Conservation (phyloP, 1,140 invertebrate genomes). For the Callitettix versicolor region DNA sequence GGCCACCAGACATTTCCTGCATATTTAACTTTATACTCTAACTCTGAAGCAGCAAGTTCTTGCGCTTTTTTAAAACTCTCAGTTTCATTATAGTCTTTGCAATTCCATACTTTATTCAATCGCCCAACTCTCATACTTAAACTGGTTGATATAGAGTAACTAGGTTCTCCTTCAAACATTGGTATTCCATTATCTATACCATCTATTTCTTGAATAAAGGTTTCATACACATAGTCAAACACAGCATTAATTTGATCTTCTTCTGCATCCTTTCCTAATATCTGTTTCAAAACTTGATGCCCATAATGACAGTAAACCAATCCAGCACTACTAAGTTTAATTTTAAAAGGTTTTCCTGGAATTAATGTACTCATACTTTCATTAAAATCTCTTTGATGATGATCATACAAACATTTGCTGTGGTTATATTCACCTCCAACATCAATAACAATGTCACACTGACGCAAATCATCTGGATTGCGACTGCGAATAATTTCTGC, state of each 20-base stretch:
- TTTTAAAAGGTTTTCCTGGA: slow-evolving; percentile 42
- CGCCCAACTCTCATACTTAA: slow-evolving; percentile 61
- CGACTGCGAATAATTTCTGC: slow-evolving; percentile 70
- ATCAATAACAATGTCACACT: slow-evolving; percentile 92
- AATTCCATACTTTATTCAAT: slow-evolving; percentile 86
- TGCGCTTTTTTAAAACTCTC: slow-evolving; percentile 65
- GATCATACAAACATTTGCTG: slow-evolving; percentile 72
- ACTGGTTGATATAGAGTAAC: slow-evolving; percentile 62
- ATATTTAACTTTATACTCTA: slow-evolving; percentile 59
- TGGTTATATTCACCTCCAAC: slow-evolving; percentile 86
- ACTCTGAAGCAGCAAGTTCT: slow-evolving; percentile 68
- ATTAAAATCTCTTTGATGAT: slow-evolving; percentile 78
- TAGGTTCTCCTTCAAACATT: slow-evolving; percentile 62
- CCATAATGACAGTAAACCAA: slow-evolving; percentile 90
- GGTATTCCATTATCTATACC: slow-evolving; percentile 91
- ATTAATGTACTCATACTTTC: slow-evolving; percentile 49
- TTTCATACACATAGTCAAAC: slow-evolving; percentile 63
- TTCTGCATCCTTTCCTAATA: slow-evolving; percentile 38
- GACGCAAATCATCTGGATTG: slow-evolving; percentile 52
- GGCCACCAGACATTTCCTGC: slow-evolving; percentile 70
- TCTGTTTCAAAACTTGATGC: slow-evolving; percentile 55
- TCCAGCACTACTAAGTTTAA: slow-evolving; percentile 88
- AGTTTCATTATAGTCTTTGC: slow-evolving; percentile 37
- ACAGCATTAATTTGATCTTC: slow-evolving; percentile 35
- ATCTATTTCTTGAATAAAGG: slow-evolving; percentile 89